Evolutionary conservation across 2,888 invertebrate genomes (phyloP), one percentile per base, ranked within the genome.

Genomic region (Sarcophaga rosellei): DNA sequence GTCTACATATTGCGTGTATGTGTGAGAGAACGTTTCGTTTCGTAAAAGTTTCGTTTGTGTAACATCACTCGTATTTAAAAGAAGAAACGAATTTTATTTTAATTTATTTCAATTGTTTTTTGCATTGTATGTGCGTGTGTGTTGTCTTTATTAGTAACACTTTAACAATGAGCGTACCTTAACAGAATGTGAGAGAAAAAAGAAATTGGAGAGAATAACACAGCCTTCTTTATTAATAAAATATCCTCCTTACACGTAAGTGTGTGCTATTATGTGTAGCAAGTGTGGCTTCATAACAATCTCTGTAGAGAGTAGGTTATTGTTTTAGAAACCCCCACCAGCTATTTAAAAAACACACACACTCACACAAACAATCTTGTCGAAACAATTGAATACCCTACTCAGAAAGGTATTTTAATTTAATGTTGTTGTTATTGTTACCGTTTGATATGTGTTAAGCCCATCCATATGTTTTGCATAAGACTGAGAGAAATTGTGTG

Each of bases 271-370:
- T 20, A 20, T 21, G n/a, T 6, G 21, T 61, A 61, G 10, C 2
- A 8, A 1, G 20, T 61, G 25, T 68, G 59, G 45, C 12, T 65
- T 20, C 65, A 57, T 15, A n/a, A 10, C 12, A 25, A 23, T 72
- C 77, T 81, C 66, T 82, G 72, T 15, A 5, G 80, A 79, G 59
- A 73, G 35, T 35, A 35, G 80, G 73, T 73, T 80, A 79, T 83
- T 86, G 85, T 84, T 82, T 83, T 86, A 70, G 57, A 35, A 86
- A 66, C 76, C 77, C 80, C 81, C 81, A 84, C 81, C 25, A 78
- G 81, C 62, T 69, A 69, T 76, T 85, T 78, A 69, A 61, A 4
- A 61, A 12, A 57, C 21, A n/a, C 10, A 35, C 23, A 76, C 53
- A 72, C 61, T 74, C 21, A 72, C 23, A 69, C 66, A 65, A 57